phyloP scores from a whole-genome alignment of 92 coral and sea anemone species.

The Micromussa lordhowensis region DNA sequence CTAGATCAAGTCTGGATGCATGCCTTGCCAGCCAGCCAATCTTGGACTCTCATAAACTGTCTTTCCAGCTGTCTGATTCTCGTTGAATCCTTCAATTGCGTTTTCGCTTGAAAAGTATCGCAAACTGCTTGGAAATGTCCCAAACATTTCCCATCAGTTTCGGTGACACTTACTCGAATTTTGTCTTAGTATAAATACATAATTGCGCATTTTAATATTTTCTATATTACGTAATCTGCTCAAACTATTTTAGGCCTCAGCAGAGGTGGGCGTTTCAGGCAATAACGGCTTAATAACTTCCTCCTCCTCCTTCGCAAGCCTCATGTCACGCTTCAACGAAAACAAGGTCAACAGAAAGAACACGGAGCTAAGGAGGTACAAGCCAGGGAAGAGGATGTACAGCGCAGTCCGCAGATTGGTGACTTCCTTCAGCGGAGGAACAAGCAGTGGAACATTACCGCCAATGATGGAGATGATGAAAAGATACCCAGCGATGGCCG shows the following conservation, averaged over 20 bases:
- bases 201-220: too few species aligned
- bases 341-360: slow-evolving; percentile 87
- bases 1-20: too few species aligned
- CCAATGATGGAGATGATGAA: slow-evolving; percentile 92
- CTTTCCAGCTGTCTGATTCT: not conserved
- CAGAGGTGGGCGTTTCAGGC: slow-evolving; percentile 54
- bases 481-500: slow-evolving; percentile 87
- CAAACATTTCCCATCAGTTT: not conserved
- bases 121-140: not conserved
- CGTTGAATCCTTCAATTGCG: not conserved
- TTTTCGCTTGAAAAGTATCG: too few species aligned
- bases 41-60: not conserved
- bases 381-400: slow-evolving; percentile 88
- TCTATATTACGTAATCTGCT: not conserved
- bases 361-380: slow-evolving; percentile 89
- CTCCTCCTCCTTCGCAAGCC: slow-evolving; percentile 43
- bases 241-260: too few species aligned
- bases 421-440: slow-evolving; percentile 78
- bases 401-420: slow-evolving; percentile 86
- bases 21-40: not conserved
- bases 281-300: slow-evolving; percentile 71
- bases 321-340: slow-evolving; percentile 85
- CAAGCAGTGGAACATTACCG: slow-evolving; percentile 90
- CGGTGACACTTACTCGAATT: not conserved
- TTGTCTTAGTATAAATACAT: not conserved